phyloP scores from a whole-genome alignment of 2,888 invertebrate genomes.

The Caenorhabditis sp. region DNA sequence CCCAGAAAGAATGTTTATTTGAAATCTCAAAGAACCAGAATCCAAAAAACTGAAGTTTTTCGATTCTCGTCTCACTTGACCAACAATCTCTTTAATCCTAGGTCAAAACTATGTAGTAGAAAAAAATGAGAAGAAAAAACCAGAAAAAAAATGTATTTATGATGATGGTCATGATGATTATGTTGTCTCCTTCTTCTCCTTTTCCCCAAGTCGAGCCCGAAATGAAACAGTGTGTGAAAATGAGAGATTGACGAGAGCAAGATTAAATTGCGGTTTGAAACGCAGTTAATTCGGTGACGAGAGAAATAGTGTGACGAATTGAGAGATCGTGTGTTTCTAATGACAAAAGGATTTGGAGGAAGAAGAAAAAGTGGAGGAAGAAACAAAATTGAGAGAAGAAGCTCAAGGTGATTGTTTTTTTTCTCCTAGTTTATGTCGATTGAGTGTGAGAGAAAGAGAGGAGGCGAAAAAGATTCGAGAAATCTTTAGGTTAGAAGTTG shows the following conservation, averaged over 20 bases:
- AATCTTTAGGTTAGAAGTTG: too few species aligned
- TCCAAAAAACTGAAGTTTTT: background rate
- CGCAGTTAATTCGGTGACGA: conserved; percentile 37
- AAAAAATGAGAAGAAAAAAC: conserved; percentile 6
- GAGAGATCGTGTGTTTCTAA: conserved; percentile 20
- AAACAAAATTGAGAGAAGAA: background rate
- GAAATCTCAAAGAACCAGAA: too few species aligned
- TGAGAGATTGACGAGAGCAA: conserved; percentile 11
- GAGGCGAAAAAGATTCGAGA: too few species aligned
- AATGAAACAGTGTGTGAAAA: conserved; percentile 1
- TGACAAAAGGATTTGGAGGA: conserved; percentile 31
- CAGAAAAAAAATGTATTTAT: background rate
- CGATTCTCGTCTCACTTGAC: background rate
- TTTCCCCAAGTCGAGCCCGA: background rate
- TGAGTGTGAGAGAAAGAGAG: background rate
- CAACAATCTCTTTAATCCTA: background rate
- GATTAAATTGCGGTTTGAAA: conserved; percentile 47
- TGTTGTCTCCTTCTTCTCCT: background rate
- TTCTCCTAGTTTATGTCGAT: conserved; percentile 8
- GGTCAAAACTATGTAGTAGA: background rate
- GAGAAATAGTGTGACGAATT: background rate
- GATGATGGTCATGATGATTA: background rate
- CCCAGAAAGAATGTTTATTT: too few species aligned
- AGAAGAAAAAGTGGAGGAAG: conserved; percentile 8
- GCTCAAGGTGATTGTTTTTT: background rate